Conservation (phyloP, 2,797 vertebrate genomes). For the Rhyacichthys aspro region DNA sequence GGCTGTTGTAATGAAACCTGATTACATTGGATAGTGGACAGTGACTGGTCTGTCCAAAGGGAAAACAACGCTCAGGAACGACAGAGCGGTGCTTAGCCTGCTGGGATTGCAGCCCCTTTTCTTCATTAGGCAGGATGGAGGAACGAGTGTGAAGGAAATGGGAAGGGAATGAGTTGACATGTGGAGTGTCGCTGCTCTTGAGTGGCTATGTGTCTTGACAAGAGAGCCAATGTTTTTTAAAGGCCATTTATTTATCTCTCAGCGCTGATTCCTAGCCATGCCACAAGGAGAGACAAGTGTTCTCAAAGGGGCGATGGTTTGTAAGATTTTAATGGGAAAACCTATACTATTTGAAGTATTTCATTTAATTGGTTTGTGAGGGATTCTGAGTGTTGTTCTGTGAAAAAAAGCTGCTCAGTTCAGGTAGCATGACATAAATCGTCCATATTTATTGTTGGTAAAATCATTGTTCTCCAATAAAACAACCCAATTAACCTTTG, state of each 20-base stretch:
- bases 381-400: slow-evolving; percentile 16
- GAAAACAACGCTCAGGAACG: slow-evolving; percentile 56
- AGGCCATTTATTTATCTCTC: slow-evolving; percentile 79
- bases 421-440: slow-evolving; percentile 43
- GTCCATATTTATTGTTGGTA: slow-evolving; percentile 37
- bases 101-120: slow-evolving; percentile 60
- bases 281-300: slow-evolving; percentile 72
- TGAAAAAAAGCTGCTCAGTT: slow-evolving; percentile 31
- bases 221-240: slow-evolving; percentile 71
- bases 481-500: slow-evolving; percentile 68
- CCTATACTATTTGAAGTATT: slow-evolving; percentile 51
- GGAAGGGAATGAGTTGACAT: slow-evolving; percentile 71
- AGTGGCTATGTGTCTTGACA: slow-evolving; percentile 79
- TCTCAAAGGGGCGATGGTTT: slow-evolving; percentile 61
- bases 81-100: slow-evolving; percentile 52
- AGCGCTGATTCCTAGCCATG: slow-evolving; percentile 69
- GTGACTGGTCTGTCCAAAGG: slow-evolving; percentile 60
- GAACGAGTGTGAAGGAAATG: slow-evolving; percentile 63
- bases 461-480: slow-evolving; percentile 59
- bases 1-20: slow-evolving; percentile 72
- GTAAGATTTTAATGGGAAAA: slow-evolving; percentile 66
- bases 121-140: slow-evolving; percentile 76
- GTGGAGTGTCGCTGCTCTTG: slow-evolving; percentile 66
- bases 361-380: slow-evolving; percentile 71
- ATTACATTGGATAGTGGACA: slow-evolving; percentile 59